Conservation (phyloP, 2,797 vertebrate species). For the Ceryle rudis region DNA sequence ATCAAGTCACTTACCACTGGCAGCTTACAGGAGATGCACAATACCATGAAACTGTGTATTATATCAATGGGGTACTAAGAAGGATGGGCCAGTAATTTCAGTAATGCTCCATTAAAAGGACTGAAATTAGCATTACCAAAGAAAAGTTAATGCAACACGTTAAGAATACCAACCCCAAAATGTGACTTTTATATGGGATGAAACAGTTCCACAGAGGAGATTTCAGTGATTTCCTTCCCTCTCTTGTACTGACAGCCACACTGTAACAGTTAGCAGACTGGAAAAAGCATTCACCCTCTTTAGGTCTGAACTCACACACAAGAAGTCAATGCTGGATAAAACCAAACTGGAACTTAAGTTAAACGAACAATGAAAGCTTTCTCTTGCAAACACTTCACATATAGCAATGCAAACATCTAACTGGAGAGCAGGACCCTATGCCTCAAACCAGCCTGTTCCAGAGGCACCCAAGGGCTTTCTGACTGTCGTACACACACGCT, state of each 20-base stretch:
- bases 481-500: background rate
- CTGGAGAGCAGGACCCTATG: background rate
- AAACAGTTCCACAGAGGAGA: background rate
- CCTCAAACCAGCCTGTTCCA: background rate
- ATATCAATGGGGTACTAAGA: background rate
- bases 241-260: background rate
- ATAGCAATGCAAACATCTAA: background rate
- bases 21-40: background rate
- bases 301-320: background rate
- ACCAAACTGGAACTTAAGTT: background rate
- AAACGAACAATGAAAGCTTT: background rate
- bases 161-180: background rate
- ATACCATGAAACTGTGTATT: background rate
- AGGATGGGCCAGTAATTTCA: background rate
- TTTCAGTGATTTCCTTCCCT: background rate
- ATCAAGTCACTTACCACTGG: background rate
- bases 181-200: background rate
- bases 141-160: background rate
- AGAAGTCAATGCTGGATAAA: background rate
- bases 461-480: background rate
- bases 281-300: background rate
- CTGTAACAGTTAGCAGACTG: background rate
- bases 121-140: background rate
- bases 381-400: fast-evolving
- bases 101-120: background rate